Evolutionary conservation across 2,113 vertebrate species (phyloP), one percentile per base, ranked within the genome.

Genomic region (Pleuronectes platessa): DNA sequence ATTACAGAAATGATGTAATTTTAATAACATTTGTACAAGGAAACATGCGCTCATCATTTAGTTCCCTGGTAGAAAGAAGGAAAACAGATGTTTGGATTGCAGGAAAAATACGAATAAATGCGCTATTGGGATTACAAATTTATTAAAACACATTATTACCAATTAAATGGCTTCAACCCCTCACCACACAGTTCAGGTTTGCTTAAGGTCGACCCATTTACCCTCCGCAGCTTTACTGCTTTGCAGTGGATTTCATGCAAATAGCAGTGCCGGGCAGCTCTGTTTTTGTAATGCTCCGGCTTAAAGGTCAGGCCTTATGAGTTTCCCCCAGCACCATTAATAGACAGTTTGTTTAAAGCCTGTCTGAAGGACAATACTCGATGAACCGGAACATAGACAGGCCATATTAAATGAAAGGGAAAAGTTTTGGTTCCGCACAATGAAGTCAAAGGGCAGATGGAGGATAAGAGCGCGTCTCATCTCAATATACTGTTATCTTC

Each of bases 401-500:
- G 78, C 81, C 56, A 12, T 79, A 76, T 88, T 89, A 89, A 90
- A 92, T 88, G 79, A 89, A 87, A 90, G 55, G 68, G 74, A 84
- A 86, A 92, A 89, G 81, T 90, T 92, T 83, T 83, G 81, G 86
- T 92, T 92, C 86, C 65, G 54, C 86, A 90, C 89, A 82, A 88
- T 90, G 88, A 91, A 92, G 91, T 87, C 91, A 93, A 91, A 92
- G 91, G 86, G 87, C 88, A 88, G 74, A 74, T 76, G 79, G 76
- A 84, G 86, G 84, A 84, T 82, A 73, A 64, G 68, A 73, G 55
- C 21, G 21, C 45, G 66, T 79, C 78, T 86, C 76, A 79, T 84
- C 61, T 86, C 73, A 74, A 78, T 76, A 77, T 71, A 59, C 63
- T 49, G 62, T 68, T 82, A 71, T 69, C 45, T 31, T 61, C 49